phyloP scores from a whole-genome alignment of 2,888 invertebrate genomes.

The Caradrina kadenii region DNA sequence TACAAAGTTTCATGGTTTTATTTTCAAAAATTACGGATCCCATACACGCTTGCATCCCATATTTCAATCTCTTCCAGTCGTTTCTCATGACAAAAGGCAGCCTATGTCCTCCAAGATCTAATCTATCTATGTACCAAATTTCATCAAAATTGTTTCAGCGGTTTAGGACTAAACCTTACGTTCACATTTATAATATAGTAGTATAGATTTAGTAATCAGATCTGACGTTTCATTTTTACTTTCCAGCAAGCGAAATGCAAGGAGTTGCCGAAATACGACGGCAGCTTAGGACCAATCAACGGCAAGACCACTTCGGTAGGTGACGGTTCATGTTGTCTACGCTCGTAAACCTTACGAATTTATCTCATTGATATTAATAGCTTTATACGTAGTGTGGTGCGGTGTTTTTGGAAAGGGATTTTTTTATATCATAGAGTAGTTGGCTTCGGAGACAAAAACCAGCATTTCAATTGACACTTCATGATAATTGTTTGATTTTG shows the following conservation, averaged over 20 bases:
- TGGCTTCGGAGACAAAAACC: conserved; percentile 4
- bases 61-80: too few relatives aligned
- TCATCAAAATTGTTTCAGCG: too few relatives aligned
- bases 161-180: too few relatives aligned
- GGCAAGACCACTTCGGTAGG: conserved; percentile 93
- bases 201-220: too few relatives aligned
- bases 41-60: too few relatives aligned
- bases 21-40: too few relatives aligned
- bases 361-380: conserved; percentile 75
- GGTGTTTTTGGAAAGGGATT: conserved; percentile 52
- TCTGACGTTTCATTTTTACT: conserved; percentile 50
- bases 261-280: conserved; percentile 94
- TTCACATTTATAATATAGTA: too few relatives aligned
- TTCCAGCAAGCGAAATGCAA: conserved; percentile 96
- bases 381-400: conserved; percentile 50
- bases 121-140: too few relatives aligned
- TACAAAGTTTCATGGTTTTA: too few relatives aligned
- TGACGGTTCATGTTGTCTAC: conserved; percentile 92
- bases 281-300: conserved; percentile 93
- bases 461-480: background rate
- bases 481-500: background rate
- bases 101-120: too few relatives aligned
- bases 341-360: conserved; percentile 78
- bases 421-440: conserved; percentile 23
- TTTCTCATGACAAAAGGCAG: too few relatives aligned